Base-by-base conservation (phyloP, 1,140 invertebrate species). In the Heliconius congener region DNA sequence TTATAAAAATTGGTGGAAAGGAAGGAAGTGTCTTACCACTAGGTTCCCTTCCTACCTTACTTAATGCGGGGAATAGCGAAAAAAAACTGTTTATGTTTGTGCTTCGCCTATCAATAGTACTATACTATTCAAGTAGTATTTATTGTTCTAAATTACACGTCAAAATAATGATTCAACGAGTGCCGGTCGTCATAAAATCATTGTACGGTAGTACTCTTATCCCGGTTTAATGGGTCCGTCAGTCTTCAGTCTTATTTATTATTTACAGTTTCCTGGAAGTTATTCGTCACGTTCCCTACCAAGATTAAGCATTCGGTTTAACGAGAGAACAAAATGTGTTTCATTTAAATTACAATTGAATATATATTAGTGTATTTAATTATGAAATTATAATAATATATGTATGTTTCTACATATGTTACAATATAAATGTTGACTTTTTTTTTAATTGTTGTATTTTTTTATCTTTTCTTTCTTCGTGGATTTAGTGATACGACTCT, bases 231-330 rank as follows among this genome's bases (percentile, higher is more conserved):
- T 66, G n/a, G 60, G 3, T 30, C 27, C 27, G 60, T 66, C 60
- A 66, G 60, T 66, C 60, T 66, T 66, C 60, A 66, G 60, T 30
- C 23, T 66, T 30, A 30, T 66, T 72, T 72, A 72, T 42, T 72
- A 72, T 72, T 72, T 72, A 72, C 37, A 72, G 71, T 37, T 72
- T 72, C 71, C 71, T 42, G 71, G 71, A 72, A 72, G 71, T 23
- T 72, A 72, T 72, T 72, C 37, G 71, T 72, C 71, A 72, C 39
- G 71, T 42, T 42, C 18, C 19, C 18, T 8, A 72, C 71, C 34
- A 72, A 37, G 71, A 72, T 72, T 72, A 13, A 8, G 27, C 30
- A 16, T n/a, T 72, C 30, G 27, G 27, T 66, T 13, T 66, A 66
- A 66, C 13, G 60, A 16, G 23, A 30, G 60, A 11, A 27, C 60